Evolutionary conservation across 2,888 invertebrate species (phyloP).

Genomic region (Altica lythri): DNA sequence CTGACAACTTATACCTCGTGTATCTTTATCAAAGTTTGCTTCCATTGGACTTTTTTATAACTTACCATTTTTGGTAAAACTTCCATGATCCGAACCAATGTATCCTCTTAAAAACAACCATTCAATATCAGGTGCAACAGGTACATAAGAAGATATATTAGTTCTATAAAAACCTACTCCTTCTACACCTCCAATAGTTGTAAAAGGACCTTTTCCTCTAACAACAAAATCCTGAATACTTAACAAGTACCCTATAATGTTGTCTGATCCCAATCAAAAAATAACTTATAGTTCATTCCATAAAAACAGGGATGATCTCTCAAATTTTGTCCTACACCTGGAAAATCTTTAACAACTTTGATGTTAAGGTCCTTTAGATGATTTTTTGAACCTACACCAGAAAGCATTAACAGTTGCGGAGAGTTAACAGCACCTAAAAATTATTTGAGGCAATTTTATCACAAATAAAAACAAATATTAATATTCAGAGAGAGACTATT

Average conservation of each 20-base stretch:
- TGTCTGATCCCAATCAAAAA: constrained; percentile 52
- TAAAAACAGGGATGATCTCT: constrained; percentile 70
- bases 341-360: constrained; percentile 64
- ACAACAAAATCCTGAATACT: constrained; percentile 14
- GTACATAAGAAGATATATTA: constrained; percentile 58
- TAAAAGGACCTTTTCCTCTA: constrained; percentile 59
- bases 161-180: constrained; percentile 63
- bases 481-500: neutral
- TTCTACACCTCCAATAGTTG: constrained; percentile 64
- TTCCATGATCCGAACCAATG: constrained; percentile 62
- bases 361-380: constrained; percentile 65
- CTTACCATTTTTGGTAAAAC: constrained; percentile 28
- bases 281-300: constrained; percentile 61
- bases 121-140: constrained; percentile 67
- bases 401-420: constrained; percentile 74
- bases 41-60: too few species aligned
- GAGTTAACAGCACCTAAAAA: constrained; percentile 71
- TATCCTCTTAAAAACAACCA: constrained; percentile 64
- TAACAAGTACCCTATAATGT: constrained; percentile 2
- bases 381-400: constrained; percentile 66
- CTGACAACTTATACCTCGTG: too few species aligned
- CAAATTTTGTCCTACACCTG: constrained; percentile 66
- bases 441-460: too few species aligned
- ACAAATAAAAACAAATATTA: too few species aligned
- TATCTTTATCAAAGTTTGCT: too few species aligned